Evolutionary conservation across 2,888 invertebrate genomes (phyloP), one percentile per base, ranked within the genome.

Genomic region (Papilio gigon): DNA sequence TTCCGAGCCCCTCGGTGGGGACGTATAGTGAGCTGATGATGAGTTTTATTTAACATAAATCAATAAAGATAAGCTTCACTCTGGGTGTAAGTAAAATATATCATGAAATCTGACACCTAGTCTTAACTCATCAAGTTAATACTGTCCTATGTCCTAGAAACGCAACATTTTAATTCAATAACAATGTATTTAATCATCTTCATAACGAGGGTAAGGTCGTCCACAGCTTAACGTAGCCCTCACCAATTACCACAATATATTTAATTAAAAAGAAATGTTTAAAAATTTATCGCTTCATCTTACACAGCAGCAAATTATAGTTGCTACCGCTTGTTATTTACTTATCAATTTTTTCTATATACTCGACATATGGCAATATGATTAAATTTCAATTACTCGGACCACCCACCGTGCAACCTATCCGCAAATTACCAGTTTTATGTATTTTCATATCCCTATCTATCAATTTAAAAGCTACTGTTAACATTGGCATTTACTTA

Each of bases 401-500:
- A 50, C 63, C 63, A 50, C 50, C 33, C 50, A 33, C n/a, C 35
- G 12, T 50, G 20, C n/a, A 64, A n/a, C 53, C 4, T 50, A 64
- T 20, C 33, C n/a, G 22, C 37, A 33, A 37, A 22, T 17, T n/a
- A n/a, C 35, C 22, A 20, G 25, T 35, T 53, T 53, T 50, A 47
- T 53, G n/a, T 22, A 30, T 33, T 35, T 47, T 20, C 4, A 8
- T 40, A 37, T n/a, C 37, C 17, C 17, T 64, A 37, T n/a, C 50
- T 35, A 44, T 42, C 17, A n/a, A 35, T 25, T 22, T 35, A 64
- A 64, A 64, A 25, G 63, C 63, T 35, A 50, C 47, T 50, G 11
- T 20, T 33, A 33, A 17, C 33, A 35, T 63, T 63, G 63, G 37
- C 63, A 64, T 56, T 56, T 56, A 30, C 30, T 56, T 56, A 56